These are phyloP conservation scores for Nymphalis urticae DNA, from an alignment of 2,888 invertebrate species.

Conservation along the genomic window DNA sequence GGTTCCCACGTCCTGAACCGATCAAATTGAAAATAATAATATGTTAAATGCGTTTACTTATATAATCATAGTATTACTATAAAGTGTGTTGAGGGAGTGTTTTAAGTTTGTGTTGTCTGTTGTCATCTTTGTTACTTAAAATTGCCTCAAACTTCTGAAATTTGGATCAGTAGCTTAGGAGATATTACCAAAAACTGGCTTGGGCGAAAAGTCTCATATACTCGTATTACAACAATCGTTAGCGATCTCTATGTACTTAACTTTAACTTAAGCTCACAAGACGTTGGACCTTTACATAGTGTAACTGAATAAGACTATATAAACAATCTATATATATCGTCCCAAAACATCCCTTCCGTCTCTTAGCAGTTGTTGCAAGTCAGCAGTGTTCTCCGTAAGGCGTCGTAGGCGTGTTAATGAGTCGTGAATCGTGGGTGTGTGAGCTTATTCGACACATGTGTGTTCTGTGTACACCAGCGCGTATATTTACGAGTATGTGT, in stretches of 20 bases:
- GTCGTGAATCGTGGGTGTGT: constrained; percentile 20
- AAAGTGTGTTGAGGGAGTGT: too few relatives aligned
- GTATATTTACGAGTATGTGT: not conserved
- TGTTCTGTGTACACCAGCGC: constrained; percentile 1
- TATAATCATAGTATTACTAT: too few relatives aligned
- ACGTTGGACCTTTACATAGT: not conserved
- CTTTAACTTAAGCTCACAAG: not conserved
- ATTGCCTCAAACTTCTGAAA: too few relatives aligned
- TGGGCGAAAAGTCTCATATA: too few relatives aligned
- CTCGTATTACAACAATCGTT: too few relatives aligned
- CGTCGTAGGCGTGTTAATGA: constrained; percentile 21
- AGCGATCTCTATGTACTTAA: not conserved
- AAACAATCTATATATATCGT: constrained; percentile 14
- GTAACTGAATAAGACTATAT: not conserved
- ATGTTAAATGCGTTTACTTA: too few relatives aligned
- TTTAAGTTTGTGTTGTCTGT: too few relatives aligned
- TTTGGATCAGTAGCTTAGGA: too few relatives aligned
- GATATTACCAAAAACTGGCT: too few relatives aligned
- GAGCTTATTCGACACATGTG: constrained; percentile 7
- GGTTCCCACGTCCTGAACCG: too few relatives aligned
- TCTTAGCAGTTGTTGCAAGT: constrained; percentile 20
- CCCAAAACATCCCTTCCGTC: constrained; percentile 21
- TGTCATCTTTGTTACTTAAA: too few relatives aligned
- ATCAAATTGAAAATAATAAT: too few relatives aligned
- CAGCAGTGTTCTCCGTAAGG: constrained; percentile 26